Evolutionary conservation across 1,140 invertebrate genomes (phyloP), one percentile per base, ranked within the genome.

Genomic region (Drosophila arawakana): DNA sequence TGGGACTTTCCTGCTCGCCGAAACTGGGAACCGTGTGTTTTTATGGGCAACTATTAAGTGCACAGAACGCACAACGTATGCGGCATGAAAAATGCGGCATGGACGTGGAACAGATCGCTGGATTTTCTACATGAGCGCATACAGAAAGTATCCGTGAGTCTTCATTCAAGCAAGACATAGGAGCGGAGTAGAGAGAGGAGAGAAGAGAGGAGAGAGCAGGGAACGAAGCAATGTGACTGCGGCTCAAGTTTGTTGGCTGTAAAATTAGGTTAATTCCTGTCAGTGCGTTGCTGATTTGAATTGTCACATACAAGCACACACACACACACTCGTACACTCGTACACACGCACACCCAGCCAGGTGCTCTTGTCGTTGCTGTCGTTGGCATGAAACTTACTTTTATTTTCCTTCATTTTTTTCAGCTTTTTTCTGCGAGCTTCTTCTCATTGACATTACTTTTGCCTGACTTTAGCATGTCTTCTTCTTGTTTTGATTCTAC

Each of bases 201-300:
- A 30, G 6, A 30, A 3, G 4, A 30, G 25, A 30, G 25, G 5
- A 2, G 25, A 30, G 25, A 30, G 25, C 2, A 30, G 25, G 25
- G 25, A 47, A 13, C 6, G 52, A 9, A 15, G 62, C 18, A 41
- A 35, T 18, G 52, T 10, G 52, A 55, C 44, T 60, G 63, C 66
- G 73, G 76, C 66, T 59, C 65, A 73, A 68, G 62, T 72, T 76
- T 68, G 83, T 68, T 78, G 79, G 73, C 83, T 91, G 76, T 78
- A 78, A 91, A 91, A 91, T 91, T 91, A 88, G 88, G 88, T 90
- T 91, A 91, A 91, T 88, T 88, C 88, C 88, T 76, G 83, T 83
- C 88, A 88, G 71, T 77, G 88, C 72, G 82, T 81, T 81, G 80
- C 84, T 89, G 84, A 84, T 79, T 76, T 69, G 71, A 73, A 77